Base-by-base conservation (phyloP, 2,797 vertebrate species). In the Sandelia bainsii region DNA sequence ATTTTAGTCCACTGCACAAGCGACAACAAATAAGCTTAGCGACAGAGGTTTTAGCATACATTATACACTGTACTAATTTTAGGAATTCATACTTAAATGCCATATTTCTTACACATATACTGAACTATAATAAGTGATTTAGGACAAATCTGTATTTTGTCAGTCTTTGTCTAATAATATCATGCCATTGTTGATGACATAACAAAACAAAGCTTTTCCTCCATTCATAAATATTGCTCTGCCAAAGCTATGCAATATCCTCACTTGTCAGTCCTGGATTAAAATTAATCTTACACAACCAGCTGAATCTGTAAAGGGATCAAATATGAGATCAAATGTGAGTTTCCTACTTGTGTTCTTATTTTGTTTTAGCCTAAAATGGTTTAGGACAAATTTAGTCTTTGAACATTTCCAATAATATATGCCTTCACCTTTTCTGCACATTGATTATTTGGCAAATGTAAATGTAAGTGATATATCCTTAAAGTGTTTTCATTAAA, bases 241-340 rank as follows among this genome's bases (percentile, higher is more conserved):
- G 42, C 14, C 10, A 50, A 65, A 71, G 57, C 52, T 67, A 42
- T 11, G 1, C 22, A 84, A 70, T 42, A 60, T 75, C 68, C 58
- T 68, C 54, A 5, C 44, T 37, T 42, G n/a, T 69, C n/a, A 68
- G 59, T 23, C 52, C 51, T 52, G 73, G 71, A 59, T 72, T 68
- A 39, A 69, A 72, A 62, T 49, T 45, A 73, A 68, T 85, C 45
- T 74, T 50, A 66, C 72, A 77, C 63, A 69, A 69, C 39, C 23
- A 51, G 56, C 65, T 61, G 50, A 50, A 62, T 73, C 51, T 50
- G 40, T 40, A 29, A 73, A 20, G 22, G 66, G 64, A 75, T 68
- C 22, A 75, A 56, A 80, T 65, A 60, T 45, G n/a, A 53, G 50
- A 48, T 65, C 49, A 69, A 49, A 63, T 48, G 3, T 54, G 13